Base-by-base conservation (phyloP, 1,140 invertebrate genomes). In the Drosophila funebris region DNA sequence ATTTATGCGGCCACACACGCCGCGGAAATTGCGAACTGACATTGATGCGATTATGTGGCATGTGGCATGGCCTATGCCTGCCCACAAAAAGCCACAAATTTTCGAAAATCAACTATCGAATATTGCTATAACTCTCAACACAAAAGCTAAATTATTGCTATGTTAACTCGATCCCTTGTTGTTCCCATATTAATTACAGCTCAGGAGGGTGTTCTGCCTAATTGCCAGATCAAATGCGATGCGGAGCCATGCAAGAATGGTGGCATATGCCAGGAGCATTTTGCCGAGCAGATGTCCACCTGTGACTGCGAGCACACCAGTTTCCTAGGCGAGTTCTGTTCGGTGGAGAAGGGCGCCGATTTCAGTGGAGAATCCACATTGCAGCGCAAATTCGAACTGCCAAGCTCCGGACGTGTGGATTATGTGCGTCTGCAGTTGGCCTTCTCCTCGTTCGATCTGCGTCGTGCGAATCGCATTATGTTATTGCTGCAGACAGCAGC, bases 281-380 rank as follows among this genome's bases (percentile, higher is more conserved):
- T 98, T 90, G 94, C 94, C n/a, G 95, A 96, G 52, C 95, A 96
- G 54, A 94, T 96, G 71, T 96, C 95, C 63, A 95, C 95, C 4
- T 99, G 97, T 90, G 95, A 98, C 73, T 99, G 97, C 83, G 95
- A 97, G 63, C 93, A 96, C 14, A 98, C 96, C 4, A 97, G 96
- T 54, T 98, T 97, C 90, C 96, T 96, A 78, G 97, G 97, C 37
- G 96, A 97, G 78, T 94, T 94, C 69, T 95, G 94, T 78, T 93
- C 94, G 90, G 92, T 94, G 93, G 97, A 97, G 90, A 97, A 97
- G 90, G 97, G 96, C 3, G 96, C 96, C 0, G 96, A 96, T 81
- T 98, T 98, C 79, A 96, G 96, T 73, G 97, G 97, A 0, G 95
- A 97, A 78, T 96, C 96, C 14, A 95, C 95, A 53, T 91, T 97